phyloP scores from a whole-genome alignment of 1,140 invertebrate species.

The Drosophila novamexicana region DNA sequence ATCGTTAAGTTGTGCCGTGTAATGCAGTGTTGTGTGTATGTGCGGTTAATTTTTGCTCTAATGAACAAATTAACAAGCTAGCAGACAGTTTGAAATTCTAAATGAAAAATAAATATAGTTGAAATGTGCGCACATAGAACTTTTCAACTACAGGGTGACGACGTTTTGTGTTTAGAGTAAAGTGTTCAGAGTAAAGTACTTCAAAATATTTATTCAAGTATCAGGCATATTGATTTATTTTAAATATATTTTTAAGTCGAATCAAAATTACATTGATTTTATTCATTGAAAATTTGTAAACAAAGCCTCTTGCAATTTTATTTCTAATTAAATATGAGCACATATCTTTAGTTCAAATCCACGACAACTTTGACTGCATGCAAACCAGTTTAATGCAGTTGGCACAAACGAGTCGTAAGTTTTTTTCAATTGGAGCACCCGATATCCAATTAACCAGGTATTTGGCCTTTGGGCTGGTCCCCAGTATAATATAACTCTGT shows the following conservation, averaged over 20 bases:
- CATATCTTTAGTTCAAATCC: too few relatives aligned
- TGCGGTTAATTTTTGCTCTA: conserved; percentile 45
- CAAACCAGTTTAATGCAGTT: conserved; percentile 59
- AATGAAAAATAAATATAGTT: neutral
- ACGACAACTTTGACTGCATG: conserved; percentile 51
- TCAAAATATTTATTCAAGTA: too few relatives aligned
- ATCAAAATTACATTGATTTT: too few relatives aligned
- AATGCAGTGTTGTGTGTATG: conserved; percentile 16
- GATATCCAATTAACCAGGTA: conserved; percentile 19
- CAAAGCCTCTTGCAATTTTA: too few relatives aligned
- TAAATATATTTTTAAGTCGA: too few relatives aligned
- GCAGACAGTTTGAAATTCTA: neutral
- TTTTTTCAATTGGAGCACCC: conserved; percentile 56
- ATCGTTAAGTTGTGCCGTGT: conserved; percentile 23
- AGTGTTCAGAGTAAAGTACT: too few relatives aligned
- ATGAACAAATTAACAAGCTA: conserved; percentile 39
- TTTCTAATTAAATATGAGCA: too few relatives aligned
- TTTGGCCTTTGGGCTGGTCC: conserved; percentile 33
- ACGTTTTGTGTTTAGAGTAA: too few relatives aligned
- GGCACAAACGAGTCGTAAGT: conserved; percentile 20
- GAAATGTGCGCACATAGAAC: neutral
- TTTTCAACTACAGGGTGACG: too few relatives aligned
- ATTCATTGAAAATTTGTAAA: too few relatives aligned
- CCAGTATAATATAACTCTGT: conserved; percentile 15
- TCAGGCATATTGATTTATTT: too few relatives aligned